Evolutionary conservation across 1,140 invertebrate genomes (phyloP).

Genomic region (Campoletis sonorensis): DNA sequence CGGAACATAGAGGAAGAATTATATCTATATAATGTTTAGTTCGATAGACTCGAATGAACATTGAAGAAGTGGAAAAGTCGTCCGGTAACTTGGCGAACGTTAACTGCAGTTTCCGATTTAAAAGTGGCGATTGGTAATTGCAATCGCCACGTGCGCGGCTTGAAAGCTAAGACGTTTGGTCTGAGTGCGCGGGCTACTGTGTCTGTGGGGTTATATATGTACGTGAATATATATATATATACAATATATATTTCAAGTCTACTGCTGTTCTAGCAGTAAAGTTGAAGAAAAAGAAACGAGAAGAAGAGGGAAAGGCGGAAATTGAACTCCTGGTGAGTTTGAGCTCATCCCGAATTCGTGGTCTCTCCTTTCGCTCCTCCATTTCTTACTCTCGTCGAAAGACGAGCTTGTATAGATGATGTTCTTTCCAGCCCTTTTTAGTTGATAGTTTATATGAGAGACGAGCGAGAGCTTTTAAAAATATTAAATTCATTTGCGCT

Average conservation of each 20-base stretch:
- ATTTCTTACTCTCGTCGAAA: not conserved
- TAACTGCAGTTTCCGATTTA: slow-evolving; percentile 46
- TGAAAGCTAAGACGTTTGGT: slow-evolving; percentile 14
- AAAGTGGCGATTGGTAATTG: slow-evolving; percentile 47
- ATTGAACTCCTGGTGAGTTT: slow-evolving; percentile 61
- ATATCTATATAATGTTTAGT: slow-evolving; percentile 14
- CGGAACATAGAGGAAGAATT: slow-evolving; percentile 1
- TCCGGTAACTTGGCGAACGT: slow-evolving; percentile 39
- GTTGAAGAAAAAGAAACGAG: slow-evolving; percentile 48
- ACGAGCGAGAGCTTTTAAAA: slow-evolving; percentile 27
- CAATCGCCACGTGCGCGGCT: slow-evolving; percentile 26
- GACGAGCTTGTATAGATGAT: not conserved
- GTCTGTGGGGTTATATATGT: not conserved
- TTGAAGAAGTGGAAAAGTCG: slow-evolving; percentile 41
- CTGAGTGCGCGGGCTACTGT: not conserved
- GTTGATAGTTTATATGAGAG: not conserved
- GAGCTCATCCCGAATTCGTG: slow-evolving; percentile 56
- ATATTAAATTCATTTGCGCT: slow-evolving; percentile 13
- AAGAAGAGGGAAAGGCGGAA: slow-evolving; percentile 56
- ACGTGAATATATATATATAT: slow-evolving; percentile 13
- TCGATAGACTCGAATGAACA: slow-evolving; percentile 17
- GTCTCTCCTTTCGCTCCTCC: not conserved
- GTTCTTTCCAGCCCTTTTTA: not conserved
- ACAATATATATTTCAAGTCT: not conserved
- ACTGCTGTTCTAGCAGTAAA: slow-evolving; percentile 56